Conservation (phyloP, 2,113 vertebrate genomes). For the Conger conger region DNA sequence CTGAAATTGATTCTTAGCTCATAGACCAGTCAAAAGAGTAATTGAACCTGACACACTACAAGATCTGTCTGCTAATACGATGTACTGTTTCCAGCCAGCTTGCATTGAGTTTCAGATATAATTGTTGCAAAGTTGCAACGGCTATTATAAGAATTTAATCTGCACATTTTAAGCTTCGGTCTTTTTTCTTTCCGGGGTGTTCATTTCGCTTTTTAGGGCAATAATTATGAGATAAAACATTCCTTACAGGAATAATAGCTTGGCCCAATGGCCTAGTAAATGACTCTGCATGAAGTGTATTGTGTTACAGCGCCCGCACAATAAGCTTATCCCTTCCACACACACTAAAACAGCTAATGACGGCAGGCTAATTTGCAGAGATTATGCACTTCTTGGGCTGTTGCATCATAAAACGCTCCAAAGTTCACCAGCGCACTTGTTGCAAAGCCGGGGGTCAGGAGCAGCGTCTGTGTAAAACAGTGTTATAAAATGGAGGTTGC, state of each 20-base stretch:
- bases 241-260: slow-evolving; percentile 57
- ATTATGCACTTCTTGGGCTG: not conserved
- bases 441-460: not conserved
- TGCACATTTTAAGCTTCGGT: not conserved
- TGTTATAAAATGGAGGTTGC: not conserved
- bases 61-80: not conserved
- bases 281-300: slow-evolving; percentile 57
- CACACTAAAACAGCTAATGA: not conserved
- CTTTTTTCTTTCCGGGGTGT: slow-evolving; percentile 59
- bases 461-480: not conserved
- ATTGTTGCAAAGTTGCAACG: not conserved
- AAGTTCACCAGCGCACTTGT: not conserved
- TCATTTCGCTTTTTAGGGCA: slow-evolving; percentile 61
- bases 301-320: slow-evolving; percentile 45
- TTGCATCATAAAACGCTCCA: slow-evolving; percentile 9
- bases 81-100: not conserved
- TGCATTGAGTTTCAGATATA: not conserved
- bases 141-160: not conserved
- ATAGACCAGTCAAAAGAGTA: not conserved
- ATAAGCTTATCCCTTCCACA: not conserved
- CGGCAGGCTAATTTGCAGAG: not conserved
- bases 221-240: slow-evolving; percentile 64
- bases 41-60: not conserved
- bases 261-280: slow-evolving; percentile 66
- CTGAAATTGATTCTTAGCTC: not conserved